These are phyloP conservation scores for Atlantisia rogersi DNA, from an alignment of 2,113 vertebrate genomes.

Conservation along the genomic window DNA sequence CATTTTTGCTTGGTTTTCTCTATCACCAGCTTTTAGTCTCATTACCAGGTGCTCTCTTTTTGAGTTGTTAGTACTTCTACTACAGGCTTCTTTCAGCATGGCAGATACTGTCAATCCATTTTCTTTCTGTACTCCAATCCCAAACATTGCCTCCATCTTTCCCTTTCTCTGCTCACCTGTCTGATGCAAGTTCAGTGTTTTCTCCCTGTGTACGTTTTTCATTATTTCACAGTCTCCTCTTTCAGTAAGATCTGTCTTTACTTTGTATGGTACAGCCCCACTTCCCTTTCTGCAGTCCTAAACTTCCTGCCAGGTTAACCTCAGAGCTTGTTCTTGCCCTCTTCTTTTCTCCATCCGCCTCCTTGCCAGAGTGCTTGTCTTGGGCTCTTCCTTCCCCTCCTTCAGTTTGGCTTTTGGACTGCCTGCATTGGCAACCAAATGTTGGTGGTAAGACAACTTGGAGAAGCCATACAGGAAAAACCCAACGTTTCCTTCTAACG, in stretches of 20 bases:
- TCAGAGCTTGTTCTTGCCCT: neutral
- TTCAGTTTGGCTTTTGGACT: neutral
- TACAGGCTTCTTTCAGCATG: neutral
- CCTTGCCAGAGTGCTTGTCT: neutral
- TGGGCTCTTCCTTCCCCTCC: neutral
- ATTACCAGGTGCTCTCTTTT: neutral
- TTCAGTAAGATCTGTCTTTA: neutral
- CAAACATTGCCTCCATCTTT: neutral
- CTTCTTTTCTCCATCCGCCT: neutral
- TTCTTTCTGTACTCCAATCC: neutral
- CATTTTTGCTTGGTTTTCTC: neutral
- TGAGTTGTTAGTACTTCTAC: neutral
- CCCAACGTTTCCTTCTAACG: neutral
- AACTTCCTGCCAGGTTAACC: neutral
- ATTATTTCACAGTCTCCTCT: neutral
- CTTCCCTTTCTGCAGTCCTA: neutral
- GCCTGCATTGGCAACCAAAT: neutral
- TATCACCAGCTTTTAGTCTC: neutral
- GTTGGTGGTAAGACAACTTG: neutral
- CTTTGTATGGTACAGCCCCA: neutral
- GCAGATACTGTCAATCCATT: neutral
- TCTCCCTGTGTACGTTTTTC: accelerated
- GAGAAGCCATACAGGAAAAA: neutral
- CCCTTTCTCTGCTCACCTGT: neutral
- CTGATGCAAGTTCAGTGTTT: neutral